Evolutionary conservation across 2,888 invertebrate genomes (phyloP).

Genomic region (Acleris literana): DNA sequence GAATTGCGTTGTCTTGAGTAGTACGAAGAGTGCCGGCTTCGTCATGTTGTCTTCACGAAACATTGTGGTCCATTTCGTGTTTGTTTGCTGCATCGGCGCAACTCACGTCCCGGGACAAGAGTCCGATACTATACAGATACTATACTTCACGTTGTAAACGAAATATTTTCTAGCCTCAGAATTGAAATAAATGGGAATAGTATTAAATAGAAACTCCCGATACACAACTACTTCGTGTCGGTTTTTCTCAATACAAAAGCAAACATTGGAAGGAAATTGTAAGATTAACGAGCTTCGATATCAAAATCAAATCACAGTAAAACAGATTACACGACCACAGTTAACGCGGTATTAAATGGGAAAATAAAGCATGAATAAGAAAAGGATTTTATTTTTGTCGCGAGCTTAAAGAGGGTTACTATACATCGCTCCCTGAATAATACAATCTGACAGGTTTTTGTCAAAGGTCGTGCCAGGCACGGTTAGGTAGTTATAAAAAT

Average conservation of each 20-base stretch:
- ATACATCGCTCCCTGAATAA: slow-evolving; percentile 41
- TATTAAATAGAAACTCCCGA: slow-evolving; percentile 47
- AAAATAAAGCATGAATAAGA: slow-evolving; percentile 39
- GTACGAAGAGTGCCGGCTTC: background rate
- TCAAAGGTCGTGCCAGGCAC: slow-evolving; percentile 6
- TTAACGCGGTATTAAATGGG: slow-evolving; percentile 59
- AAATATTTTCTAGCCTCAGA: slow-evolving; percentile 55
- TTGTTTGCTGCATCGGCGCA: slow-evolving; percentile 3
- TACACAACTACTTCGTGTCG: slow-evolving; percentile 57
- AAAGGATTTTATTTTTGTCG: slow-evolving; percentile 13
- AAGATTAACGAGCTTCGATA: slow-evolving; percentile 50
- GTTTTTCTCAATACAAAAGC: slow-evolving; percentile 54
- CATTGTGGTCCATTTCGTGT: background rate
- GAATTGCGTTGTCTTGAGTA: background rate
- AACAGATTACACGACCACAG: slow-evolving; percentile 46
- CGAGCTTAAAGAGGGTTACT: slow-evolving; percentile 1
- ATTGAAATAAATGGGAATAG: slow-evolving; percentile 33
- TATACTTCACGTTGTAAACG: slow-evolving; percentile 44
- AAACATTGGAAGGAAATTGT: slow-evolving; percentile 53
- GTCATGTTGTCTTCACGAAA: slow-evolving; percentile 14
- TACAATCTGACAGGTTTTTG: slow-evolving; percentile 44
- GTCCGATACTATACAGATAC: background rate
- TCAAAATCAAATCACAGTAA: slow-evolving; percentile 46
- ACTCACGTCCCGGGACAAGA: background rate
- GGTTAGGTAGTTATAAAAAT: too few relatives aligned